Base-by-base conservation (phyloP, 1,140 invertebrate species). In the Mactra quadrangularis region DNA sequence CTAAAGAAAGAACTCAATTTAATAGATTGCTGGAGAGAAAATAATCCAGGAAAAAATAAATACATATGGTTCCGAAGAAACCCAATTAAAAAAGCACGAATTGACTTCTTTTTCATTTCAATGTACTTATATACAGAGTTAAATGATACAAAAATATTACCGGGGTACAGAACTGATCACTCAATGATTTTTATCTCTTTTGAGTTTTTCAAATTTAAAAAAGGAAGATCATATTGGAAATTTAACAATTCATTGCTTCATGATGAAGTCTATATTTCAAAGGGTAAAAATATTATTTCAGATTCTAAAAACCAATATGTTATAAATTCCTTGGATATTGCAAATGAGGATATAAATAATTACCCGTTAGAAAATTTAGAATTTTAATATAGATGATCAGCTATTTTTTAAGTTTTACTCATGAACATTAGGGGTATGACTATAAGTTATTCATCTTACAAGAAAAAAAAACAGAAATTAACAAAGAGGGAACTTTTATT, bases 41-140 rank as follows among this genome's bases (percentile, higher is more conserved):
- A 45, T 27, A 13, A 60, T 55, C 9, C 27, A 13, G 66, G 82
- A 50, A 45, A 38, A 62, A 70, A 45, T 55, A 38, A 71, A 31
- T 81, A 57, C 47, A 75, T 50, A 29, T 85, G 38, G 77, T 50
- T 55, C 45, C 33, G 55, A 38, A 74, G 25, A 31, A 84, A 84
- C 25, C 68, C 83, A 31, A 25, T 81, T n/a, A 74, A 81, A 85
- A 68, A 66, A 62, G 76, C 59, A 13, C 75, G 83, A 76, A 64
- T 82, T n/a, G 59, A 82, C 47, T 85, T 70, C 31, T 82, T 70
- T 52, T 82, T 85, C 70, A 57, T 50, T n/a, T 70, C 77, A n/a
- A 38, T 60, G 47, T 55, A 81, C 11, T 1, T 85, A 29, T 68
- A 59, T 64, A 62, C 60, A 33, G 38, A 74, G 19, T 31, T 85